Conservation (phyloP, 2,113 vertebrate species). For the Pimephales promelas region DNA sequence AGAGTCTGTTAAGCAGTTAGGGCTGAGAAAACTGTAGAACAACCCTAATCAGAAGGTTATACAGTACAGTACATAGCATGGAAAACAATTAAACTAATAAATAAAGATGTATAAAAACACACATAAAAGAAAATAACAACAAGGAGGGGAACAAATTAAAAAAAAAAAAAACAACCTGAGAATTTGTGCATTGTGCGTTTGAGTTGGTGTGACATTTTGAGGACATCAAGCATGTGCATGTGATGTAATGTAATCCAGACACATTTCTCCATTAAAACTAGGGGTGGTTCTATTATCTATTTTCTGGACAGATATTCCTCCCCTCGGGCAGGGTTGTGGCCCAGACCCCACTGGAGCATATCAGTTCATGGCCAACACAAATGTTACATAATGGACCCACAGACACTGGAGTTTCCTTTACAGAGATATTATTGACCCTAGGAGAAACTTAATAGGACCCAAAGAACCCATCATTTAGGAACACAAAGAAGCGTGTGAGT, state of each 20-base stretch:
- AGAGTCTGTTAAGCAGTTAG: background rate
- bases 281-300: background rate
- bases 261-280: background rate
- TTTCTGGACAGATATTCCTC: background rate
- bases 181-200: background rate
- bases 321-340: slow-evolving; percentile 21
- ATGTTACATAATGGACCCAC: background rate
- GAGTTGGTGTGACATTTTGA: background rate
- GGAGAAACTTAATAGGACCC: slow-evolving; percentile 17
- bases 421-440: slow-evolving; percentile 8
- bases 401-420: slow-evolving; percentile 19
- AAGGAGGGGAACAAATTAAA: background rate
- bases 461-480: slow-evolving; percentile 10
- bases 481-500: background rate
- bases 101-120: background rate
- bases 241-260: slow-evolving; percentile 31
- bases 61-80: background rate
- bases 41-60: background rate
- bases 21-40: background rate
- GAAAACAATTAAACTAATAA: background rate
- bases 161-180: too few relatives aligned
- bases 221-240: background rate
- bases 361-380: background rate
- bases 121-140: background rate
- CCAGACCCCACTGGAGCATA: background rate